Evolutionary conservation across 2,888 invertebrate species (phyloP).

Genomic region (Mesoligia furuncula): DNA sequence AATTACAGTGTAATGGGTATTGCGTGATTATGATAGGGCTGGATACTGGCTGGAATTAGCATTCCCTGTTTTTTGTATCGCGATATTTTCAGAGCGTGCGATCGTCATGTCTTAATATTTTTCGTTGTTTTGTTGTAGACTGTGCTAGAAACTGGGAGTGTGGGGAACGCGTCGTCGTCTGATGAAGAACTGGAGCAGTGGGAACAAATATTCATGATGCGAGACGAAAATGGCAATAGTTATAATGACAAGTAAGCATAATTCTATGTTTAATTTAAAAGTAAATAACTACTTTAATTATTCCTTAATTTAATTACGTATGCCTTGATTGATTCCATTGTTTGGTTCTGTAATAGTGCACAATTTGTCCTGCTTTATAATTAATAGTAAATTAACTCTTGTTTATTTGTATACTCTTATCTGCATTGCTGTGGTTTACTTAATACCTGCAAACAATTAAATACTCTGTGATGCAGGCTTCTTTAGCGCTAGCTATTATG

Average conservation of each 20-base stretch:
- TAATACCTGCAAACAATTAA: neutral
- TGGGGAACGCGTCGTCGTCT: constrained; percentile 91
- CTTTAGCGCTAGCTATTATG: neutral
- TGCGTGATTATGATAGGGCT: constrained; percentile 35
- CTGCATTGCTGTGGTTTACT: constrained; percentile 12
- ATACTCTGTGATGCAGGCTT: too few species aligned
- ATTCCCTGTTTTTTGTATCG: constrained; percentile 5
- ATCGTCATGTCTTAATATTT: constrained; percentile 17
- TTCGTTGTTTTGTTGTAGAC: constrained; percentile 85
- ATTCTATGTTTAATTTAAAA: neutral
- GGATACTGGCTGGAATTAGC: constrained; percentile 18
- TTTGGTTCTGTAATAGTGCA: neutral
- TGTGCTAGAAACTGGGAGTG: constrained; percentile 92
- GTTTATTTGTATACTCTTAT: neutral
- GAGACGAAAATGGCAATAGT: constrained; percentile 92
- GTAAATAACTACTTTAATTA: neutral
- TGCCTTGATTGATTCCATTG: neutral
- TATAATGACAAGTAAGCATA: constrained; percentile 89
- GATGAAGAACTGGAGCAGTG: constrained; percentile 94
- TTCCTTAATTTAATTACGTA: neutral
- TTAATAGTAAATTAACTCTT: neutral
- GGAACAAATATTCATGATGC: constrained; percentile 94
- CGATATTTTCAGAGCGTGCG: constrained; percentile 9
- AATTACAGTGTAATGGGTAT: constrained; percentile 35
- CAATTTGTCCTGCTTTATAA: neutral